Conservation (phyloP, 2,888 invertebrate species). For the Sphecodes monilicornis region DNA sequence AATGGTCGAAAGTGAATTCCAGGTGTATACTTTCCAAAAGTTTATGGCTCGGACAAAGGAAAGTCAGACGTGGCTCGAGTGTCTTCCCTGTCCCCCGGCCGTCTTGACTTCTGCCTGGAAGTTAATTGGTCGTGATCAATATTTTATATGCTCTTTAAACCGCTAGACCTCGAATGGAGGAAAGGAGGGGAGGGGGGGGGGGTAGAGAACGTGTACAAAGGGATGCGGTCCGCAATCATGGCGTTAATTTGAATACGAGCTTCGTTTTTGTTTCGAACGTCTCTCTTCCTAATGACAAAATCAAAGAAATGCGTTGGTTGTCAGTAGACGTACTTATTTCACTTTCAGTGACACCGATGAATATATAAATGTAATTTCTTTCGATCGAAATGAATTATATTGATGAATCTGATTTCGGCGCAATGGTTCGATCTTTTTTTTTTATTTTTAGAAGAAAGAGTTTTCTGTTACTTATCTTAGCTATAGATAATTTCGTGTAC, state of each 20-base stretch:
- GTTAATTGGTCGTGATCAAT: conserved; percentile 66
- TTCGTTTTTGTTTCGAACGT: not conserved
- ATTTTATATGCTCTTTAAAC: conserved; percentile 58
- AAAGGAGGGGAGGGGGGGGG: not conserved
- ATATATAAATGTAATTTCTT: too few species aligned
- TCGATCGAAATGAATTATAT: too few species aligned
- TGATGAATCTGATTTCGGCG: too few species aligned
- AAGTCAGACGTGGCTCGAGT: conserved; percentile 58
- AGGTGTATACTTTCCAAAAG: conserved; percentile 68
- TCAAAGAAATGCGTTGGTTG: too few species aligned
- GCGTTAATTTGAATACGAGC: conserved; percentile 41
- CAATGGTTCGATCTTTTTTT: too few species aligned
- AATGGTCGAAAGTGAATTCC: conserved; percentile 65
- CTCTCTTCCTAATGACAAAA: not conserved
- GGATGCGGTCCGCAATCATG: conserved; percentile 8
- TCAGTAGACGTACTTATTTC: too few species aligned
- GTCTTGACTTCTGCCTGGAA: conserved; percentile 57
- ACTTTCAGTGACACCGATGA: too few species aligned
- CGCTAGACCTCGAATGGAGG: not conserved
- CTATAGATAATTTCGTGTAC: too few species aligned
- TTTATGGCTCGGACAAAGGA: conserved; percentile 66
- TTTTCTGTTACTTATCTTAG: too few species aligned
- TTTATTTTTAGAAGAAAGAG: too few species aligned
- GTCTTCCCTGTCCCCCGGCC: conserved; percentile 23
- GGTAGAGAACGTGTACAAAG: conserved; percentile 6